Conservation (phyloP, 1,140 invertebrate genomes). For the Neodiprion lecontei region DNA sequence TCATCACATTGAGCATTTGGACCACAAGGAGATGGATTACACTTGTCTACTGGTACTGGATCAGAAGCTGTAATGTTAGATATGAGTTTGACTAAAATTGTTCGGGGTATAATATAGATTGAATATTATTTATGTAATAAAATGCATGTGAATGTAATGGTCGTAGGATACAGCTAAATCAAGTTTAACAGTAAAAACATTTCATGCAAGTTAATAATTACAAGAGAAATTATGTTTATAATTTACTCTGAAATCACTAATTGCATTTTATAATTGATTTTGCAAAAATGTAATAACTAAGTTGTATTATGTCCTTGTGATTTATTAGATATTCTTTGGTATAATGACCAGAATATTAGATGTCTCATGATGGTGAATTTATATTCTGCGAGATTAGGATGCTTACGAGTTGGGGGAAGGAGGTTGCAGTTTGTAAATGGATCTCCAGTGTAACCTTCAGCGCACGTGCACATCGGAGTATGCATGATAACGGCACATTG, state of each 20-base stretch:
- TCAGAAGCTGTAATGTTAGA: constrained; percentile 40
- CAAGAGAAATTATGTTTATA: constrained; percentile 58
- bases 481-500: constrained; percentile 75
- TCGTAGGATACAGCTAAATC: constrained; percentile 29
- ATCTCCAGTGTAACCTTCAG: constrained; percentile 70
- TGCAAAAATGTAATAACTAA: no score
- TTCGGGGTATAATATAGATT: neutral
- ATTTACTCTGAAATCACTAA: no score
- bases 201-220: constrained; percentile 72
- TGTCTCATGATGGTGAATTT: no score
- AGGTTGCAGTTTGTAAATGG: constrained; percentile 70
- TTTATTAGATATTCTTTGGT: no score
- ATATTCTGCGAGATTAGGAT: neutral
- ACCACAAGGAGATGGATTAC: constrained; percentile 72
- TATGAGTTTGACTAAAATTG: constrained; percentile 21
- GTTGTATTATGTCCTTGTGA: no score
- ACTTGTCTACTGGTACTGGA: constrained; percentile 56
- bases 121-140: constrained; percentile 11
- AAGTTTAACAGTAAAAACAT: no score
- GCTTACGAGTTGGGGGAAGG: constrained; percentile 48
- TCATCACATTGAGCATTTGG: constrained; percentile 70
- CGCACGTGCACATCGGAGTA: constrained; percentile 75
- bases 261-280: no score
- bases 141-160: neutral
- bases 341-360: no score